These are phyloP conservation scores for Atopsyche davidsoni DNA, from an alignment of 1,140 invertebrate genomes.

Conservation along the genomic window DNA sequence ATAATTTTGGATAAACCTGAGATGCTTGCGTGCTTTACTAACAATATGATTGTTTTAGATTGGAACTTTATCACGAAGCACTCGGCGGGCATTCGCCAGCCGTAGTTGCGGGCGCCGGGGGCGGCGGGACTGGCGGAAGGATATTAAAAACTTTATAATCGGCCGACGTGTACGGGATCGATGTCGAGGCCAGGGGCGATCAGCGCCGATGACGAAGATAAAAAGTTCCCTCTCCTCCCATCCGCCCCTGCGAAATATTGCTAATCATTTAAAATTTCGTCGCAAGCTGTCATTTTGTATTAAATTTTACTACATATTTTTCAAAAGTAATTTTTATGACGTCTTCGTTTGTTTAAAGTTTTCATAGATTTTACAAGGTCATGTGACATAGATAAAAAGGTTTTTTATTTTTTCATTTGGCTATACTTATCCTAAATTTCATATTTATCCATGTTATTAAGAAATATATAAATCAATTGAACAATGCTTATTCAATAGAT, in stretches of 20 bases:
- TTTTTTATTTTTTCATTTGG: no score
- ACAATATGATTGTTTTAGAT: no score
- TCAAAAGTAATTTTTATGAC: not conserved
- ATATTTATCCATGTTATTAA: no score
- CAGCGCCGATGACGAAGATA: no score
- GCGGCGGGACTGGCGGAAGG: slow-evolving; percentile 7
- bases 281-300: not conserved
- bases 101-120: not conserved
- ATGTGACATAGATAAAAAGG: slow-evolving; percentile 5
- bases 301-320: not conserved
- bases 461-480: not conserved
- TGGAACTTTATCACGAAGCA: not conserved
- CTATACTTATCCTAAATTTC: no score
- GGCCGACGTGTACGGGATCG: slow-evolving; percentile 26
- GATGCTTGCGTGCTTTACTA: no score
- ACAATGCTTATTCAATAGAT: not conserved
- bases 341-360: not conserved
- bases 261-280: not conserved
- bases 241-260: not conserved
- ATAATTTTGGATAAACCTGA: no score
- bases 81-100: not conserved
- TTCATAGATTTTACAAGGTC: not conserved
- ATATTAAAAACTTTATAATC: slow-evolving; percentile 29
- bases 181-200: slow-evolving; percentile 18
- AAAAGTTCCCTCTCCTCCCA: not conserved